A percentile compares a stretch with the other conserved stretches of the same genome.
Evolutionary conservation across 2,113 vertebrate species (phyloP).

Genomic region (Actenoides hombroni): DNA sequence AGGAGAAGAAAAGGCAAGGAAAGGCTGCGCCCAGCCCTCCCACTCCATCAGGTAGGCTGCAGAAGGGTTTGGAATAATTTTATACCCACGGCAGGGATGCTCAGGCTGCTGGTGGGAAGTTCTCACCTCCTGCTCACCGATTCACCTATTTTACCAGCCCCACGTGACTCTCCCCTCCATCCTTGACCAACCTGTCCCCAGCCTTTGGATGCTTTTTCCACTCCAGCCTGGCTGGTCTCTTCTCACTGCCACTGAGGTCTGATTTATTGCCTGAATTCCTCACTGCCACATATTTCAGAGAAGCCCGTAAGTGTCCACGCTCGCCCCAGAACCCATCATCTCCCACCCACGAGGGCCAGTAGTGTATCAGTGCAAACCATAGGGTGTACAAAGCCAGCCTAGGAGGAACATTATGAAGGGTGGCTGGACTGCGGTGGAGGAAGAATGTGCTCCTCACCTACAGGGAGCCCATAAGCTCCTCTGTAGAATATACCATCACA

Average conservation of each 20-base stretch:
- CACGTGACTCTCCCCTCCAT: neutral
- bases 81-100: rapidly evolving
- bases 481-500: neutral
- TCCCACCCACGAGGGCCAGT: neutral
- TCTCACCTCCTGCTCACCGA: neutral
- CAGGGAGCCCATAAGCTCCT: neutral
- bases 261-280: neutral
- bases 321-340: rapidly evolving
- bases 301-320: neutral
- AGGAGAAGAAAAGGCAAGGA: neutral
- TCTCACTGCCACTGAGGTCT: neutral
- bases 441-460: neutral
- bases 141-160: neutral
- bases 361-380: neutral
- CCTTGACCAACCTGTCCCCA: neutral
- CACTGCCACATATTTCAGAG: neutral
- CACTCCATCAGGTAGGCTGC: neutral
- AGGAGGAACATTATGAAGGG: neutral
- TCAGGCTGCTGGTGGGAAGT: neutral
- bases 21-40: neutral
- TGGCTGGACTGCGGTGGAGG: neutral
- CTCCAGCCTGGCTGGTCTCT: neutral
- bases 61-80: neutral
- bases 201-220: neutral
- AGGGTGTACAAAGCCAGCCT: rapidly evolving